Evolutionary conservation across 2,113 vertebrate species (phyloP).

Genomic region (Oncorhynchus nerka): DNA sequence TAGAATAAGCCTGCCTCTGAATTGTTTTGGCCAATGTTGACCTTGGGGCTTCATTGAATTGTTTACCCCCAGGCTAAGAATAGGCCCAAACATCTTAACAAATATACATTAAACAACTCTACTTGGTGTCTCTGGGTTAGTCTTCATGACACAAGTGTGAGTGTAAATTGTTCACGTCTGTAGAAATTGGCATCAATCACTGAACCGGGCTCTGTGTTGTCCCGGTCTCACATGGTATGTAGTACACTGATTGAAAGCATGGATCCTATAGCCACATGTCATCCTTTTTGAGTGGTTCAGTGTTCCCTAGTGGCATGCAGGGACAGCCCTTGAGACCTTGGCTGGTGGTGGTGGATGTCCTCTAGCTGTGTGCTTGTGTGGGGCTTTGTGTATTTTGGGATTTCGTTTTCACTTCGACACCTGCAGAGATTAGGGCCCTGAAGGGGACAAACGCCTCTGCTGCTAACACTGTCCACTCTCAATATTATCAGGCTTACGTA

Average conservation of each 20-base stretch:
- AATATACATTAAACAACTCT: neutral
- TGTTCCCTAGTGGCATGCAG: neutral
- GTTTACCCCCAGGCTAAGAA: neutral
- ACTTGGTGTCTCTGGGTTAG: too few relatives aligned
- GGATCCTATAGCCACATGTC: too few relatives aligned
- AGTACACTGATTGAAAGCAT: too few relatives aligned
- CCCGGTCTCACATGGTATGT: too few relatives aligned
- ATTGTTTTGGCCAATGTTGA: neutral
- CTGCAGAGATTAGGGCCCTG: neutral
- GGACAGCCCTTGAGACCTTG: neutral
- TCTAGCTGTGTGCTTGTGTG: neutral
- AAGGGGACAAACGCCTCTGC: neutral
- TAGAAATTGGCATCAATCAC: too few relatives aligned
- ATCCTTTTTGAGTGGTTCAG: neutral
- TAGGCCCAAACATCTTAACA: neutral
- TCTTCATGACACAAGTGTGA: too few relatives aligned
- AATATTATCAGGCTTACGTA: neutral
- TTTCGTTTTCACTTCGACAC: neutral
- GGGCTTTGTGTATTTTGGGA: neutral
- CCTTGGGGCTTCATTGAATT: neutral
- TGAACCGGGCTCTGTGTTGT: too few relatives aligned
- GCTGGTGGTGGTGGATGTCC: neutral
- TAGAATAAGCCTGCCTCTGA: neutral
- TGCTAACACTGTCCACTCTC: neutral
- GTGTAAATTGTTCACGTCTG: too few relatives aligned